Base-by-base conservation (phyloP, 2,888 invertebrate genomes). In the Antheraea assamensis region DNA sequence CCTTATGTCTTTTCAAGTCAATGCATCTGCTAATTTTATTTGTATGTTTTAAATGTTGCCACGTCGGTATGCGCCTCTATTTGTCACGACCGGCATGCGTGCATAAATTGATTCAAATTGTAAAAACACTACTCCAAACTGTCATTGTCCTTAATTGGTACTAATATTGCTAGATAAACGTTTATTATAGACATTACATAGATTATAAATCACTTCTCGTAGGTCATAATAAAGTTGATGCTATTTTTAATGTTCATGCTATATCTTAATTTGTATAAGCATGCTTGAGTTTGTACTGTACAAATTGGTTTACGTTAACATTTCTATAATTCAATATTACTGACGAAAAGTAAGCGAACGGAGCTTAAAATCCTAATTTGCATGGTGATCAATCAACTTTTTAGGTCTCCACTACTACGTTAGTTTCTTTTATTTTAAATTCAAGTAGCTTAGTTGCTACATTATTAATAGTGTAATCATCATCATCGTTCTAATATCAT, bases 21-120 rank as follows among this genome's bases (percentile, higher is more conserved):
- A 68, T 68, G 68, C 68, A 68, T 31, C 35, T 35, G 35, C 68
- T 68, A 68, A 68, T 68, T 68, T 68, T 68, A 68, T 68, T 68
- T 68, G 68, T 35, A 68, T n/a, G 35, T 68, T 35, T 31, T 68
- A 68, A 21, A 68, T n/a, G 24, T 35, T 68, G n/a, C 21, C 35
- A n/a, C 21, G 68, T 68, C 66, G 35, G 31, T n/a, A 13, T 21
- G 35, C 68, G 68, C n/a, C n/a, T 35, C 10, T 21, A n/a, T n/a
- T n/a, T 35, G 35, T 35, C 35, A 68, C 68, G 35, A 68, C 10
- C n/a, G n/a, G 35, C 21, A 68, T 35, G 35, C 35, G 68, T 35
- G 31, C 31, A 58, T 58, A 66, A 30, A 66, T 31, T 68, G 35
- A 68, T 35, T 35, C 68, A 68, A 66, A 68, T 68, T 68, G 24